These are phyloP conservation scores for Indri indri DNA, from an alignment of 2,113 vertebrate genomes.

Conservation along the genomic window DNA sequence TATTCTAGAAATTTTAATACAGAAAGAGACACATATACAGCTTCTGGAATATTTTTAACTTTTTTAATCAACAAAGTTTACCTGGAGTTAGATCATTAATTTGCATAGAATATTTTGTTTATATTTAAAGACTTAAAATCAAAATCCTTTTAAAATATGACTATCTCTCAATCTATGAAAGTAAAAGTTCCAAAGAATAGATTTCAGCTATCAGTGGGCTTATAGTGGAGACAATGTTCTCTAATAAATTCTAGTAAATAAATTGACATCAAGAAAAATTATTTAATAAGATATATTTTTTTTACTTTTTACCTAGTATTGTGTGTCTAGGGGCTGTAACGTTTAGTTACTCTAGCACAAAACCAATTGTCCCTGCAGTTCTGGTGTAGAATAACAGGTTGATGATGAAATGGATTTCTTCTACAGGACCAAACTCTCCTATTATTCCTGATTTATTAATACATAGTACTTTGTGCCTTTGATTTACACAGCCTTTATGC, in stretches of 20 bases:
- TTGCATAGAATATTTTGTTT: neutral
- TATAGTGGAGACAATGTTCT: neutral
- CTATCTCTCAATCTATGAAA: neutral
- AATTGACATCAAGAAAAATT: neutral
- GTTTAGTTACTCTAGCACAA: neutral
- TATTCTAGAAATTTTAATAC: neutral
- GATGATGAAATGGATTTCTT: constrained; percentile 45
- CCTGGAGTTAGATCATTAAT: neutral
- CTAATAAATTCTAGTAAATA: neutral
- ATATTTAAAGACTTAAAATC: neutral
- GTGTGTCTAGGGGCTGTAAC: neutral
- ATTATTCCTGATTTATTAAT: constrained; percentile 64
- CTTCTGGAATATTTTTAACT: neutral
- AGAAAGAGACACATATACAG: neutral
- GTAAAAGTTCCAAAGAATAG: neutral
- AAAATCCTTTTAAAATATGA: neutral
- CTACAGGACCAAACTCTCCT: neutral
- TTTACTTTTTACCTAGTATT: neutral
- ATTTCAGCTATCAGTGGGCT: neutral
- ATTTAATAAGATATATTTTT: neutral
- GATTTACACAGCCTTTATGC: constrained; percentile 70
- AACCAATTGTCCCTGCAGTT: neutral
- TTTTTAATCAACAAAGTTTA: neutral
- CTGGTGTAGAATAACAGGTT: neutral
- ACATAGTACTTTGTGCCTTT: constrained; percentile 37